These are phyloP conservation scores for Apistogramma diplotaenia DNA, from an alignment of 2,113 vertebrate species.

Conservation along the genomic window DNA sequence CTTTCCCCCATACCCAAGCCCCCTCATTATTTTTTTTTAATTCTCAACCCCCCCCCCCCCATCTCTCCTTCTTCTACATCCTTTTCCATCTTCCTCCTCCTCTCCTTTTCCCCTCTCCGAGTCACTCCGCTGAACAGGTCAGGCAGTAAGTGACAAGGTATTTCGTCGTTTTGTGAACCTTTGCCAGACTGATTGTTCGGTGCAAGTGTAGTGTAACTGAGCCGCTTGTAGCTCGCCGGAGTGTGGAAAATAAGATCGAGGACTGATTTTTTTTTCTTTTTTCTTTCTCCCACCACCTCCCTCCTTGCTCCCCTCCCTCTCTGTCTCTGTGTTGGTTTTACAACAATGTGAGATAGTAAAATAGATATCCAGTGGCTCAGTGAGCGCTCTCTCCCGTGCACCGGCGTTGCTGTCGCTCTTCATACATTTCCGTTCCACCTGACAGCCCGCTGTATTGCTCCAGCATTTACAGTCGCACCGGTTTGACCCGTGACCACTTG, in stretches of 20 bases:
- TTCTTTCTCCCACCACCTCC: not conserved
- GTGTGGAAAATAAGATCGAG: constrained; percentile 93
- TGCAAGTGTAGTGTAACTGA: constrained; percentile 86
- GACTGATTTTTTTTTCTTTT: constrained; percentile 49
- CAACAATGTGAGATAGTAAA: constrained; percentile 75
- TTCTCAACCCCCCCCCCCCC: not conserved
- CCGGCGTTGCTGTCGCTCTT: constrained; percentile 30
- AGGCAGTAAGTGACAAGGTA: constrained; percentile 85
- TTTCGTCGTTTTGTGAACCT: constrained; percentile 86
- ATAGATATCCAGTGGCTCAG: constrained; percentile 61
- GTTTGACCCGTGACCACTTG: constrained; percentile 64
- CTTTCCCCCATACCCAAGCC: not conserved
- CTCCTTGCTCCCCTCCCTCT: not conserved
- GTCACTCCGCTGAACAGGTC: constrained; percentile 78
- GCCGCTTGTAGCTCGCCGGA: constrained; percentile 86
- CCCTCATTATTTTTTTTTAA: constrained; percentile 42
- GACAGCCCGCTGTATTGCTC: constrained; percentile 54
- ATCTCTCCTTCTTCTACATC: not conserved
- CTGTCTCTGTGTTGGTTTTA: constrained; percentile 55
- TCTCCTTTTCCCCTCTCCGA: constrained; percentile 23
- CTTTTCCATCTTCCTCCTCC: not conserved
- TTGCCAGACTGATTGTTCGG: constrained; percentile 87
- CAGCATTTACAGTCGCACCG: constrained; percentile 44
- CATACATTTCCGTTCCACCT: constrained; percentile 63
- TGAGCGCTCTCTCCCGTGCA: constrained; percentile 13